Percentiles rank a stretch among this genome's conserved stretches.
phyloP scores from a whole-genome alignment of 1,140 invertebrate species.

The Campoletis sonorensis region DNA sequence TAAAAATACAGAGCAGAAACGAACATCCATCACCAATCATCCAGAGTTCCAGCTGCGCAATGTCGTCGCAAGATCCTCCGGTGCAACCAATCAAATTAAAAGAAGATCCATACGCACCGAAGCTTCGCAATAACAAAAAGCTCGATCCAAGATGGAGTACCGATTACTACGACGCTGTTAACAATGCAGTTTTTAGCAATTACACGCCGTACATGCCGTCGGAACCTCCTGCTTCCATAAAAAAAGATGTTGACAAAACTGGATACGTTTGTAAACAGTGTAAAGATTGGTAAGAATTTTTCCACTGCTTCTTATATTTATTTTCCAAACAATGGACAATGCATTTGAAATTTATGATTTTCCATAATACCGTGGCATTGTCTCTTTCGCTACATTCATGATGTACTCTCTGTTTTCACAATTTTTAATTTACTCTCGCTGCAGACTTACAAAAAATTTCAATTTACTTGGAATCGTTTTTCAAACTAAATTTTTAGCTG shows the following conservation, averaged over 20 bases:
- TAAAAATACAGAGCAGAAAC: no score
- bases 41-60: not conserved
- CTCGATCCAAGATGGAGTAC: constrained; percentile 58
- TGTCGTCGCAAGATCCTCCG: constrained; percentile 19
- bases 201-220: constrained; percentile 60
- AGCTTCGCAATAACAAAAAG: constrained; percentile 59
- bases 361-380: no score
- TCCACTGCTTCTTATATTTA: constrained; percentile 18
- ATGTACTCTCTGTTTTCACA: no score
- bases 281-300: constrained; percentile 66
- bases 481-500: no score
- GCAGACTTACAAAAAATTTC: no score
- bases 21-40: not conserved
- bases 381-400: no score
- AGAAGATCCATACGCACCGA: constrained; percentile 53
- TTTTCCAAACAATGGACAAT: no score
- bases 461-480: no score
- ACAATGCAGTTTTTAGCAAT: constrained; percentile 63
- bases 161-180: constrained; percentile 61
- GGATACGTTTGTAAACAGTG: constrained; percentile 65
- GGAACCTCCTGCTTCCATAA: constrained; percentile 59
- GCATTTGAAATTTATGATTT: no score
- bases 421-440: no score
- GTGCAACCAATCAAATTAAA: constrained; percentile 34
- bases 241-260: constrained; percentile 51